Evolutionary conservation across 2,797 vertebrate genomes (phyloP), one percentile per base, ranked within the genome.

Genomic region (Halcyon leucocephala): DNA sequence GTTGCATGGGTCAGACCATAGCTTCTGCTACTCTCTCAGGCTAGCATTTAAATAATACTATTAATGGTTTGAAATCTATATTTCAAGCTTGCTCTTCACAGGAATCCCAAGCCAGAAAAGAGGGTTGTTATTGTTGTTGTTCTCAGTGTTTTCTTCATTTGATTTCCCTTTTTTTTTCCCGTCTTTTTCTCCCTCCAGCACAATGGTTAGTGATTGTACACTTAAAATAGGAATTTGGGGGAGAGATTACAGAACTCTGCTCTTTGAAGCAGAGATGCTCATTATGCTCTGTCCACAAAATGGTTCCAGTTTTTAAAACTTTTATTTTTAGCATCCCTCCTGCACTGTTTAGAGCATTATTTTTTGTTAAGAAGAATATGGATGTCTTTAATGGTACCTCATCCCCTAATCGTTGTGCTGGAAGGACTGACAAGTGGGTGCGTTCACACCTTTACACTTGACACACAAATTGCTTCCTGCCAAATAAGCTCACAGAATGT

Each of bases 41-140:
- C 78, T 87, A 86, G 33, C 66, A 87, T 91, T 96, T 94, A 90
- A 95, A 86, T 91, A 92, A 92, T 82, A 69, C 14, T 52, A 91
- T 87, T 93, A 93, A 87, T 77, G 54, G 44, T 82, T 95, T 83
- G 67, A 93, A 95, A 95, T 93, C n/a, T 83, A 0, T 95, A 57
- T 78, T 89, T 70, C 41, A 88, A 62, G 58, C 31, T 96, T 54
- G 16, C 12, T 70, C 16, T 60, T 95, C 54, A 49, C 18, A 86
- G 79, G 58, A 86, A 60, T 87, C 35, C 7, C 42, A 61, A 82
- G 5, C 16, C 37, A 73, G 26, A 90, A 80, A 39, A 84, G 41
- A 49, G 4, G 26, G 48, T 65, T 12, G 17, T n/a, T 26, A 21
- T 26, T 20, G 24, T 33, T 20, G 28, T 58, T 82, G 7, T 86